These are phyloP conservation scores for Myathropa florea DNA, from an alignment of 2,888 invertebrate species.

Conservation along the genomic window DNA sequence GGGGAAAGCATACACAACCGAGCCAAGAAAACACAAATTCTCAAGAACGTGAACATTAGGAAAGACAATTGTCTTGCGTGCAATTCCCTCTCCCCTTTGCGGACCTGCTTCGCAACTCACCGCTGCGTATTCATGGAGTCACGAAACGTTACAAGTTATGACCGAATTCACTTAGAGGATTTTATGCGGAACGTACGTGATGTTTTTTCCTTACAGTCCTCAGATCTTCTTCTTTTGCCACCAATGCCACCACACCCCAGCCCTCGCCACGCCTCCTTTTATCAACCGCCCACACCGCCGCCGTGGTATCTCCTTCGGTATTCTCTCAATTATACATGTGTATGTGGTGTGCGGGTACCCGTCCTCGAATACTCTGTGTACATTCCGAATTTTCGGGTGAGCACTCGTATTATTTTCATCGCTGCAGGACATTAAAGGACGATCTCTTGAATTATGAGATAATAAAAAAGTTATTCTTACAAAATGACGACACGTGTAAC, in stretches of 20 bases:
- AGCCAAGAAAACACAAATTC: slow-evolving; percentile 20
- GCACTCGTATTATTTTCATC: slow-evolving; percentile 67
- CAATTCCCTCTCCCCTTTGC: slow-evolving; percentile 7
- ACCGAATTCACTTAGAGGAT: slow-evolving; percentile 78
- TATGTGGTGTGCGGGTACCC: slow-evolving; percentile 4
- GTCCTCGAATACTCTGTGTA: slow-evolving; percentile 11
- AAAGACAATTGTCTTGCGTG: slow-evolving; percentile 68
- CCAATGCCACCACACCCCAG: background rate
- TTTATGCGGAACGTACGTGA: slow-evolving; percentile 79
- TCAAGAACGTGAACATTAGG: slow-evolving; percentile 50
- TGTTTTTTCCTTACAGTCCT: slow-evolving; percentile 53
- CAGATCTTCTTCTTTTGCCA: background rate
- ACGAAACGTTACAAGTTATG: slow-evolving; percentile 77
- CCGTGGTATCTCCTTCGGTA: slow-evolving; percentile 2
- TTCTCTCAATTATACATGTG: slow-evolving; percentile 65
- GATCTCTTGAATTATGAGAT: slow-evolving; percentile 70
- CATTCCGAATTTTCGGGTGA: slow-evolving; percentile 44
- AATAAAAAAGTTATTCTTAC: slow-evolving; percentile 70
- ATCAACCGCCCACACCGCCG: background rate
- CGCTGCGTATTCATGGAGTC: slow-evolving; percentile 61
- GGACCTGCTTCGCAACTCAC: background rate
- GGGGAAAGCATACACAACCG: background rate
- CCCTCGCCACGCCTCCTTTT: background rate
- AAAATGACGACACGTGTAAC: slow-evolving; percentile 71
- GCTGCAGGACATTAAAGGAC: slow-evolving; percentile 68